Evolutionary conservation across 2,113 vertebrate species (phyloP).

Genomic region (Aleadryas rufinucha): DNA sequence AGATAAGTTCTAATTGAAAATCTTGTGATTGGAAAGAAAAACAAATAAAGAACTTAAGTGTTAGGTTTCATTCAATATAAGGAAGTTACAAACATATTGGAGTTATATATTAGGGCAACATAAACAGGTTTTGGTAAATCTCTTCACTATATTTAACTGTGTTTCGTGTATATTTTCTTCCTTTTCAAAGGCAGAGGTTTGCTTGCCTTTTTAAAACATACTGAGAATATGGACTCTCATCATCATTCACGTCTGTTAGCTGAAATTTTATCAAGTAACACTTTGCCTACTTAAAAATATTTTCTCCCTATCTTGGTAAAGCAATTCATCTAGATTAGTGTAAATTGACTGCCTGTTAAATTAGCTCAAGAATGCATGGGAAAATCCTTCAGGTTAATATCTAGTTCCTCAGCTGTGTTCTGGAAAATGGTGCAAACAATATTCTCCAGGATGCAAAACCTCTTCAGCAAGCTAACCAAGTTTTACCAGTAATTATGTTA

Average conservation of each 20-base stretch:
- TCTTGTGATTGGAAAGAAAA: background rate
- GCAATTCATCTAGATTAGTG: constrained; percentile 26
- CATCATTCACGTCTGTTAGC: background rate
- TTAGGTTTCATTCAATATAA: background rate
- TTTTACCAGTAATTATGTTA: constrained; percentile 30
- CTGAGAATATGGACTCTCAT: background rate
- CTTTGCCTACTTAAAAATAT: constrained; percentile 1
- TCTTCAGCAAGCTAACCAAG: constrained; percentile 31
- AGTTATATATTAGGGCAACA: background rate
- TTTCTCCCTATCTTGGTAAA: background rate
- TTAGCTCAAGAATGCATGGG: constrained; percentile 27
- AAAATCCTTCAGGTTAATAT: constrained; percentile 28
- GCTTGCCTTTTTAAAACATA: background rate
- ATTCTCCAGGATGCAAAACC: background rate
- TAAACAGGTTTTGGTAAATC: background rate
- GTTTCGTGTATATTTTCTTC: background rate
- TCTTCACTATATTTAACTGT: background rate
- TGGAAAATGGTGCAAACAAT: background rate
- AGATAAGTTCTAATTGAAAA: background rate
- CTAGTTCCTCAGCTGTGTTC: background rate
- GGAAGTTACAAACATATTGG: background rate
- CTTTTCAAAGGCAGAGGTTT: background rate
- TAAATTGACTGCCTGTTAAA: constrained; percentile 10
- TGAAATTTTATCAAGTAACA: background rate
- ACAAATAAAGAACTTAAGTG: background rate